These are phyloP conservation scores for Gisinianus flammeolus DNA, from an alignment of 2,888 invertebrate genomes.

Conservation along the genomic window DNA sequence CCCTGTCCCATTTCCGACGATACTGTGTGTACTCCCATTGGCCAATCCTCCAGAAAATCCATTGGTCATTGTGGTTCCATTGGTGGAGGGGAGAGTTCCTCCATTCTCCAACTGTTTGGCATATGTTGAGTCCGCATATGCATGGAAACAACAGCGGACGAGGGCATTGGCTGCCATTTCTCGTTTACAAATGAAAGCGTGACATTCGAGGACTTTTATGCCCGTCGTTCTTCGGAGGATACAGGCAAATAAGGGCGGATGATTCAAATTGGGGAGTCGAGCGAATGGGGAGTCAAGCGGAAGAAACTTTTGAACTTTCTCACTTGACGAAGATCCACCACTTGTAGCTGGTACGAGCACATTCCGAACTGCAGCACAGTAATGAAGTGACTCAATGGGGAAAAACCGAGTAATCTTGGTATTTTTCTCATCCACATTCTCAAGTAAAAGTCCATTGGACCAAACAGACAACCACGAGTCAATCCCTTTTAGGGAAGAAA, in stretches of 20 bases:
- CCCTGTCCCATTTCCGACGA: constrained; percentile 58
- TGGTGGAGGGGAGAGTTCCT: constrained; percentile 61
- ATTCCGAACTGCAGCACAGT: constrained; percentile 93
- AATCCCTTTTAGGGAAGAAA: constrained; percentile 84
- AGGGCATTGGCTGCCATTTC: constrained; percentile 97
- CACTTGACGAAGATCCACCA: constrained; percentile 62
- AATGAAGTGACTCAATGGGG: constrained; percentile 92
- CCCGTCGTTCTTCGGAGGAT: constrained; percentile 94
- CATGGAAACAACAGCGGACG: constrained; percentile 96
- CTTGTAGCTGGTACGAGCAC: constrained; percentile 71
- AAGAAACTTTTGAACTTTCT: constrained; percentile 83
- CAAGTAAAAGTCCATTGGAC: constrained; percentile 92
- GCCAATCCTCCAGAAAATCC: constrained; percentile 59
- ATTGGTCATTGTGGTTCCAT: constrained; percentile 61
- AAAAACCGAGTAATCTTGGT: constrained; percentile 94
- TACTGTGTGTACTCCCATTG: constrained; percentile 58
- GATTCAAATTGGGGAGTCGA: constrained; percentile 86
- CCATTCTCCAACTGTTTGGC: constrained; percentile 73
- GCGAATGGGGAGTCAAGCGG: constrained; percentile 97
- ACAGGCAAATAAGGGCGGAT: constrained; percentile 96
- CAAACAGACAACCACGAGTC: constrained; percentile 97
- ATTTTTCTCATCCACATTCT: constrained; percentile 95
- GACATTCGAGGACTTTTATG: constrained; percentile 97
- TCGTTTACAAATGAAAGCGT: constrained; percentile 96
- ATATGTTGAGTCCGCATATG: constrained; percentile 94